Percentiles rank a stretch among this genome's conserved stretches.
phyloP scores from a whole-genome alignment of 2,797 vertebrate genomes.

The Pipistrellus pygmaeus region DNA sequence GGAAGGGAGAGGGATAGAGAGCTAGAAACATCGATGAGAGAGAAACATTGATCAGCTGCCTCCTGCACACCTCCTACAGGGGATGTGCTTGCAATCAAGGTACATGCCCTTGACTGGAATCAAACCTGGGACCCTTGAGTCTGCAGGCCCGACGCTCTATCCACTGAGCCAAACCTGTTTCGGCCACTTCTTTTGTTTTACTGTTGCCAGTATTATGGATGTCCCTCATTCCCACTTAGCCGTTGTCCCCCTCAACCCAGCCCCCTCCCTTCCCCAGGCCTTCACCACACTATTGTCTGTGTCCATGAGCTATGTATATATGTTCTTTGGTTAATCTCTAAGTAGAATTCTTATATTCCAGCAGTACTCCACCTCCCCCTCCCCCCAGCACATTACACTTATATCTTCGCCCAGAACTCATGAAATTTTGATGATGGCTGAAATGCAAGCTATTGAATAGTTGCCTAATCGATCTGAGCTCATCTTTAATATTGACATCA shows the following conservation, averaged over 20 bases:
- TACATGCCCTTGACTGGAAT: too few species aligned
- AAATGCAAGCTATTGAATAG: slow-evolving; percentile 59
- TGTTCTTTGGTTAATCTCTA: neutral
- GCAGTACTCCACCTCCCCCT: slow-evolving; percentile 4
- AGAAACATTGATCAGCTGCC: too few species aligned
- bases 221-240: neutral
- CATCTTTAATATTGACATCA: slow-evolving; percentile 65
- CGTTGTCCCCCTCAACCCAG: neutral
- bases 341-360: slow-evolving; percentile 26
- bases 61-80: too few species aligned
- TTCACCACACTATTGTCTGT: neutral
- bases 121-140: too few species aligned
- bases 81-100: too few species aligned
- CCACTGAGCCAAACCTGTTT: too few species aligned
- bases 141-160: too few species aligned
- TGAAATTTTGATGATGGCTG: slow-evolving; percentile 79
- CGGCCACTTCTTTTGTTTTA: neutral
- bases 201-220: neutral
- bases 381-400: slow-evolving; percentile 12
- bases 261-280: neutral
- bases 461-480: slow-evolving; percentile 65
- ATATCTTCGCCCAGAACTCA: slow-evolving; percentile 48
- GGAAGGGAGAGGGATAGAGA: too few species aligned
- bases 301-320: neutral
- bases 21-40: too few species aligned